phyloP scores from a whole-genome alignment of 2,113 vertebrate genomes.

The Rhineura floridana region DNA sequence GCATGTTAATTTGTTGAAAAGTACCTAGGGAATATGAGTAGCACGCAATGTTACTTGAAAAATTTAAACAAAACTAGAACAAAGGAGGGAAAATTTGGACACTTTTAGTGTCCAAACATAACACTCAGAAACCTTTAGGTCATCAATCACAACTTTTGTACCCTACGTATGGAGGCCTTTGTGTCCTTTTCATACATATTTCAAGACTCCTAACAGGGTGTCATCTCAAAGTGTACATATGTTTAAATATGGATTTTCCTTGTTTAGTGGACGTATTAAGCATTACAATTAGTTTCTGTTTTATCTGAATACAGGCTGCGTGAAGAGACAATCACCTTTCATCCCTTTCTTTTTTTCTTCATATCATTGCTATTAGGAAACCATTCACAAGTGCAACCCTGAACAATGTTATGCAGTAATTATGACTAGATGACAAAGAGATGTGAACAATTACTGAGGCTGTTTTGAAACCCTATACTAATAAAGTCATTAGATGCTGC shows the following conservation, averaged over 20 bases:
- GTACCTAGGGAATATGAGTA: slow-evolving; percentile 9
- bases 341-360: slow-evolving; percentile 73
- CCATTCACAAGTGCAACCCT: slow-evolving; percentile 78
- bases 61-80: background rate
- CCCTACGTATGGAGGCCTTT: slow-evolving; percentile 42
- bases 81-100: background rate
- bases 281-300: slow-evolving; percentile 75
- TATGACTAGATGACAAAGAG: slow-evolving; percentile 93
- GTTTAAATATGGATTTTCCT: slow-evolving; percentile 73
- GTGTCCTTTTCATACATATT: slow-evolving; percentile 49
- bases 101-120: slow-evolving; percentile 41
- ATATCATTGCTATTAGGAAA: slow-evolving; percentile 77
- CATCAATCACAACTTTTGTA: slow-evolving; percentile 2
- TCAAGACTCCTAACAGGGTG: slow-evolving; percentile 63
- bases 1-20: slow-evolving; percentile 13
- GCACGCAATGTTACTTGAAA: slow-evolving; percentile 18
- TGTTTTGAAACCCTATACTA: slow-evolving; percentile 92
- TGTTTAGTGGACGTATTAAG: slow-evolving; percentile 66
- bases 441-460: slow-evolving; percentile 89
- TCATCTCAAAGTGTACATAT: slow-evolving; percentile 65
- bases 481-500: slow-evolving; percentile 90
- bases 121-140: background rate
- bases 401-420: slow-evolving; percentile 88
- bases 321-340: slow-evolving; percentile 80
- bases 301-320: slow-evolving; percentile 66